A percentile compares a stretch with the other conserved stretches of the same genome.
phyloP scores from a whole-genome alignment of 2,113 vertebrate species.

The Semnornis frantzii region DNA sequence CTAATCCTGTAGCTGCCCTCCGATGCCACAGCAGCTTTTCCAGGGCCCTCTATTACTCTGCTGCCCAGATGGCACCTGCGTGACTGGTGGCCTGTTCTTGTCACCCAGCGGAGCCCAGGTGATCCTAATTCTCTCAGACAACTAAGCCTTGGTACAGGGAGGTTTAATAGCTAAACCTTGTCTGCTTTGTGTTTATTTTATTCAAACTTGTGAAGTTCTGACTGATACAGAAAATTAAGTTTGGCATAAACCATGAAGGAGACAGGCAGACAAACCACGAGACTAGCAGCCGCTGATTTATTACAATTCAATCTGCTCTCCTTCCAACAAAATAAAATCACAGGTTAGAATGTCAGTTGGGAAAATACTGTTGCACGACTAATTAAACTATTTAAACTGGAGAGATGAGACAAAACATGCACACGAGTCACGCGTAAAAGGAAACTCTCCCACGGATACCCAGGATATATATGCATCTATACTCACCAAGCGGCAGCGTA shows the following conservation, averaged over 20 bases:
- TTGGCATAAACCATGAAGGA: background rate
- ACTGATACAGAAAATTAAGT: background rate
- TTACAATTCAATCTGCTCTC: too few species aligned
- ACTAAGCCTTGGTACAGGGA: background rate
- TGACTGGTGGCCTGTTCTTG: background rate
- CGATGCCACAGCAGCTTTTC: background rate
- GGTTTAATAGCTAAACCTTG: constrained; percentile 31
- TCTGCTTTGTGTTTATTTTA: constrained; percentile 6
- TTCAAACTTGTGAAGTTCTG: background rate
- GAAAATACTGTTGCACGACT: too few species aligned
- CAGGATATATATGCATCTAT: too few species aligned
- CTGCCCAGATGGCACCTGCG: background rate
- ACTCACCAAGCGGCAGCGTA: too few species aligned
- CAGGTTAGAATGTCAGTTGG: too few species aligned
- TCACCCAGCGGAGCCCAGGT: background rate
- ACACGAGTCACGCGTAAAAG: too few species aligned
- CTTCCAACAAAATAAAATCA: too few species aligned
- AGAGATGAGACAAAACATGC: too few species aligned
- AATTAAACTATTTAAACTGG: too few species aligned
- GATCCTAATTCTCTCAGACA: constrained; percentile 19
- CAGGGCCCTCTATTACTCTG: background rate
- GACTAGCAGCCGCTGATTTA: too few species aligned
- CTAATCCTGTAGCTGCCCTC: background rate
- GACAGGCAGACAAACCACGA: too few species aligned
- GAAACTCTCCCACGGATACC: too few species aligned